Base-by-base conservation (phyloP, 2,113 vertebrate genomes). In the Malurus cyaneus region DNA sequence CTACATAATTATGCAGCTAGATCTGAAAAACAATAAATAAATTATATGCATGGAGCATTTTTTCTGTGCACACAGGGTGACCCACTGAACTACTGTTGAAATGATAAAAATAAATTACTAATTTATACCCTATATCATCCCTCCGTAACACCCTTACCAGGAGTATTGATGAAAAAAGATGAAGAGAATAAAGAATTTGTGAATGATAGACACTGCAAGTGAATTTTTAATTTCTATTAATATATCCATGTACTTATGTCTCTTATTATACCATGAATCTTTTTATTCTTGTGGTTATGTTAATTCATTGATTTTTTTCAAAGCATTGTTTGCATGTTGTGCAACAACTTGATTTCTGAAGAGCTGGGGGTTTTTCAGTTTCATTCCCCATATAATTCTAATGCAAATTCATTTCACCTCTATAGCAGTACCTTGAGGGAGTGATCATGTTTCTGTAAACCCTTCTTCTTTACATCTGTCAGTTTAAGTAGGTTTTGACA, bases 381-480 rank as follows among this genome's bases (percentile, higher is more conserved):
- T 12, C 32, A n/a, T 78, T 86, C 15, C 23, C n/a, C 6, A 5
- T 44, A 12, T 36, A 21, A 62, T 85, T 86, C 15, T 71, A 25
- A 62, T 14, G 8, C 3, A 52, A 76, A 86, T 7, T 3, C 11
- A 52, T 64, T 76, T 88, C 18, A 59, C 3, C 20, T 20, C 53
- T 72, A 5, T 42, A 59, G 5, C 5, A 53, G 2, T 29, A 65
- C 8, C 36, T 23, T 42, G 12, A 82, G 57, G 5, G 15, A 86
- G 2, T 29, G 24, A 56, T 47, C 16, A 67, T 0, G 0, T 61
- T 86, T 31, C 26, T 74, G 15, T 36, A 65, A 76, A 44, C 12
- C 6, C 5, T 65, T 42, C 4, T 59, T 12, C 11, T 89, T 66
- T 65, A 41, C 5, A 41, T 53, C 34, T 65, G n/a, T n/a, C 31